phyloP scores from a whole-genome alignment of 2,888 invertebrate genomes.

The Teleogryllus oceanicus region DNA sequence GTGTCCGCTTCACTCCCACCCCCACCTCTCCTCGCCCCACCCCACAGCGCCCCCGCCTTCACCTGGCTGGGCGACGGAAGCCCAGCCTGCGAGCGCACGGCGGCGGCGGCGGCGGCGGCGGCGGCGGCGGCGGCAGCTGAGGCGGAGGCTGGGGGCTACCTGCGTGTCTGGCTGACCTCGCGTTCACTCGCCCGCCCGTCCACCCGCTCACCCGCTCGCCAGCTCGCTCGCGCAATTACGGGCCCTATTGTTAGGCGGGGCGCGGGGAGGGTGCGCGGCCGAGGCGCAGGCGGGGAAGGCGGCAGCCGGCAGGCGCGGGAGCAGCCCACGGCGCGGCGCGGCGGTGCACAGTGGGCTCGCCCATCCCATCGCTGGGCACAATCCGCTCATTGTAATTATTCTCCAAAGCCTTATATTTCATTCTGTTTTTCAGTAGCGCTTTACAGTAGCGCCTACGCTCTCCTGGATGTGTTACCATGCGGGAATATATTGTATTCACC shows the following conservation, averaged over 20 bases:
- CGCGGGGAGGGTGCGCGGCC: background rate
- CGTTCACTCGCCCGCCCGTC: background rate
- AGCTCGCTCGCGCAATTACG: background rate
- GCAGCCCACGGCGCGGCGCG: background rate
- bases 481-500: too few relatives aligned
- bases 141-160: background rate
- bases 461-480: too few relatives aligned
- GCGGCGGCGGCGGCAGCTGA: background rate
- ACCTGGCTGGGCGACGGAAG: background rate
- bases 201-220: background rate
- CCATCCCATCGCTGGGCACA: too few relatives aligned
- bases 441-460: too few relatives aligned
- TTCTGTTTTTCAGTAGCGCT: too few relatives aligned
- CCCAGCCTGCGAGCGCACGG: background rate
- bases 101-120: background rate
- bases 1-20: background rate
- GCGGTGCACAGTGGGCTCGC: too few relatives aligned
- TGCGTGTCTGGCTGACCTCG: slow-evolving; percentile 9
- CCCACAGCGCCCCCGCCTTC: background rate
- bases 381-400: too few relatives aligned
- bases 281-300: background rate
- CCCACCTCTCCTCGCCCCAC: too few relatives aligned
- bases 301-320: background rate
- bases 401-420: too few relatives aligned
- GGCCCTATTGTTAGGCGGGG: background rate